Evolutionary conservation across 1,140 invertebrate genomes (phyloP), one percentile per base, ranked within the genome.

Genomic region (Ericerus pela): DNA sequence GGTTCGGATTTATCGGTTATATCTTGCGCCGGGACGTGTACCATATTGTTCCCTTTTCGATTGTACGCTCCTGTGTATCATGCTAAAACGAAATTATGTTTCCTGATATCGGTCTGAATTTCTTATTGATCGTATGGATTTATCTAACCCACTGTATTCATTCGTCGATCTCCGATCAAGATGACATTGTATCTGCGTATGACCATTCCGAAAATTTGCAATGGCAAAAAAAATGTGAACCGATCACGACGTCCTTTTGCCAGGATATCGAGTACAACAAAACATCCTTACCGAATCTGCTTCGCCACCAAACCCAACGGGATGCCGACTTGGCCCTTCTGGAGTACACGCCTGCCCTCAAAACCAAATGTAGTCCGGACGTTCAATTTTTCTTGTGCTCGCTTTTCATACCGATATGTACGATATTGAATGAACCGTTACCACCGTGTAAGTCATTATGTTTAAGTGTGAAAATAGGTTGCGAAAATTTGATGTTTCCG

Each of bases 341-440:
- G 67, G 86, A 93, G 66, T 97, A 91, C 67, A 87, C 87, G 56
- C 91, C 95, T 2, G 71, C 99, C n/a, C 85, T 98, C 1, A 96
- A 97, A 74, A 82, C 96, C 3, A 82, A 92, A 61, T 99, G 96
- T 69, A 95, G 90, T 60, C 80, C 86, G 0, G 88, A 97, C 68
- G 72, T 97, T 28, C 86, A 92, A 67, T 85, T 97, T 59, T 99
- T 99, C 68, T 72, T 99, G 18, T 99, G 96, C 73, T 86, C 91
- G 0, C 79, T 99, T 52, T 99, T 92, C 69, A 88, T 85, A 4
- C 96, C 96, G 0, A 85, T 98, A 0, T 99, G 96, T 67, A 95
- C 90, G 1, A 89, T 96, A 52, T 69, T 97, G 55, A 88, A 94
- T 27, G 72, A 77, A 59, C 82, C 92, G 0, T 80, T 99, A 59